Evolutionary conservation across 1,140 invertebrate species (phyloP).

Genomic region (Argopecten irradians): DNA sequence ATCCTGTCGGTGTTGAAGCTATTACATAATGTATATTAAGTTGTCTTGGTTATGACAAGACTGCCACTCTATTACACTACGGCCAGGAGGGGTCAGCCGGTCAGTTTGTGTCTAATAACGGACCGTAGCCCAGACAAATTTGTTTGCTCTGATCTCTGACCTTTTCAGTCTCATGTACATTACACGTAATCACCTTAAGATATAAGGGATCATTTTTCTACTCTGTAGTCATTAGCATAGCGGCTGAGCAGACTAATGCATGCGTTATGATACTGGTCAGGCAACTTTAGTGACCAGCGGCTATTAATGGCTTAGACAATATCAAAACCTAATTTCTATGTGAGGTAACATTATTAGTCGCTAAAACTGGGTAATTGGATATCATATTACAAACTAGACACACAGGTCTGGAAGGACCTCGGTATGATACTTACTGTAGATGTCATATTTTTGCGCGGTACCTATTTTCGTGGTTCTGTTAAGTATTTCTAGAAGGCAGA

Average conservation of each 20-base stretch:
- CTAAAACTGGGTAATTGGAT: too few relatives aligned
- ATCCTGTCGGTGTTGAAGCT: background rate
- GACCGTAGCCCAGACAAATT: background rate
- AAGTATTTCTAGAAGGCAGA: too few relatives aligned
- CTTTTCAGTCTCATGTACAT: background rate
- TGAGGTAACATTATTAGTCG: too few relatives aligned
- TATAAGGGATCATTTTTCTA: background rate
- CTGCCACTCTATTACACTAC: background rate
- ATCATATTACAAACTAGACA: too few relatives aligned
- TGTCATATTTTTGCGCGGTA: too few relatives aligned
- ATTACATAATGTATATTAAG: constrained; percentile 19
- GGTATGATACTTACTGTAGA: too few relatives aligned
- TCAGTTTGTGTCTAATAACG: background rate
- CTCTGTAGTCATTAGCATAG: background rate
- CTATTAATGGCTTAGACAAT: background rate
- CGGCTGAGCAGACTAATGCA: background rate
- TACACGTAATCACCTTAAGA: background rate
- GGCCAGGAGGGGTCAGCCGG: background rate
- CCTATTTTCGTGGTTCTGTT: too few relatives aligned
- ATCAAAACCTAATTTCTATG: too few relatives aligned
- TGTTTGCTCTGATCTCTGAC: background rate
- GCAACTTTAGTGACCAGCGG: background rate
- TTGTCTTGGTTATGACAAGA: constrained; percentile 7
- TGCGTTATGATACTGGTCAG: background rate
- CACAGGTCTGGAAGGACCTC: too few relatives aligned